Percentiles rank a stretch among this genome's conserved stretches.
phyloP scores from a whole-genome alignment of 2,113 vertebrate genomes.

The Piliocolobus tephrosceles region DNA sequence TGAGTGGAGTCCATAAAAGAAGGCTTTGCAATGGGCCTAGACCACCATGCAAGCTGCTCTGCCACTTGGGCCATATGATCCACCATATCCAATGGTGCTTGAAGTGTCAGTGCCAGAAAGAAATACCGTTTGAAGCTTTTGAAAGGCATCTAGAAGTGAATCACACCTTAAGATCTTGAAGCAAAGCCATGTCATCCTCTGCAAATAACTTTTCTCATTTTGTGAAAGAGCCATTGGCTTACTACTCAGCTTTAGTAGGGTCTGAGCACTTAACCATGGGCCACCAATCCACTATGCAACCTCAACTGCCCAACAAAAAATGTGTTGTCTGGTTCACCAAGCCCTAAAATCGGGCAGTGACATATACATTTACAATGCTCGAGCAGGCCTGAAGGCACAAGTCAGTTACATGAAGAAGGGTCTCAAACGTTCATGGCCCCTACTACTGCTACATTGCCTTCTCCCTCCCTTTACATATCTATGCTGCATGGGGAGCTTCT shows the following conservation, averaged over 20 bases:
- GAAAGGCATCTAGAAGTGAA: not conserved
- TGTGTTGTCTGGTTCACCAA: not conserved
- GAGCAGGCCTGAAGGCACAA: not conserved
- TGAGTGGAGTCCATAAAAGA: not conserved
- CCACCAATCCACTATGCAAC: not conserved
- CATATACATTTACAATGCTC: not conserved
- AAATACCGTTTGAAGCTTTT: not conserved
- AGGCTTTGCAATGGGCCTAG: not conserved
- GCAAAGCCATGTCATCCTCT: not conserved
- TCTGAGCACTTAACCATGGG: not conserved
- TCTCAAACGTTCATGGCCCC: not conserved
- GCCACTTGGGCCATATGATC: not conserved
- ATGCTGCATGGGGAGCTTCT: not conserved
- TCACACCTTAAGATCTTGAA: not conserved
- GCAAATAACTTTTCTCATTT: not conserved
- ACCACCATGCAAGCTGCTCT: not conserved
- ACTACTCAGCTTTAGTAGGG: not conserved
- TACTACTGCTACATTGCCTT: not conserved
- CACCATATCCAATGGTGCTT: not conserved
- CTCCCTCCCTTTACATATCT: not conserved
- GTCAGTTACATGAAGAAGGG: not conserved
- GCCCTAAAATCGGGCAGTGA: not conserved
- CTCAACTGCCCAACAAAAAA: not conserved
- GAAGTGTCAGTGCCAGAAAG: not conserved
- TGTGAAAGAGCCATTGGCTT: not conserved